A percentile compares a stretch with the other conserved stretches of the same genome.
Conservation (phyloP, 1,140 invertebrate species). For the Physella acuta region DNA sequence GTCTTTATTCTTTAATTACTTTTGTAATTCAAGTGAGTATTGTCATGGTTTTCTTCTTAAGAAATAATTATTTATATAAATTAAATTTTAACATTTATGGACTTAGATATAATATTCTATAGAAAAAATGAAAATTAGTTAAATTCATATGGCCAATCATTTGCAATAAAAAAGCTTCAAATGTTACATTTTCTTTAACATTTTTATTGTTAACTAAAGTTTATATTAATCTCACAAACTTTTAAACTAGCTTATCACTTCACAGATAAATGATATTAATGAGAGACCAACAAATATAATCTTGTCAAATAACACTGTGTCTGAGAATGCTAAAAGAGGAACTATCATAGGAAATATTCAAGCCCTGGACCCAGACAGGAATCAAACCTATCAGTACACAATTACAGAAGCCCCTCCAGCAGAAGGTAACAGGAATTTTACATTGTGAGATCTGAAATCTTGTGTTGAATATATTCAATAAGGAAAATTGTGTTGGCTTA, state of each 20-base stretch:
- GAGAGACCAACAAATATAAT: constrained; percentile 35
- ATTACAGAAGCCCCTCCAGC: constrained; percentile 12
- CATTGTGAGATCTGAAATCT: background rate
- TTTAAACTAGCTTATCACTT: no score
- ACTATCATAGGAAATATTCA: constrained; percentile 29
- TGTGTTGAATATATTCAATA: background rate
- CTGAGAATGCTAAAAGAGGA: constrained; percentile 33
- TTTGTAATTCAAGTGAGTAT: constrained; percentile 34
- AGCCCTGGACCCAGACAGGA: constrained; percentile 35
- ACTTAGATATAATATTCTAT: no score
- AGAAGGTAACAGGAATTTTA: background rate
- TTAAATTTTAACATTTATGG: no score
- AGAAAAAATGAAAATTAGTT: no score
- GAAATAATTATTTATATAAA: no score
- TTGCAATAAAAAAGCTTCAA: no score
- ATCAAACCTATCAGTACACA: constrained; percentile 36
- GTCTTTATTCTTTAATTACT: constrained; percentile 17
- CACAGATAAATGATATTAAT: constrained; percentile 41
- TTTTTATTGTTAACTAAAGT: no score
- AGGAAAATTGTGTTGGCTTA: no score
- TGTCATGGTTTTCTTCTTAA: constrained; percentile 4
- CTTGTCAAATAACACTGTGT: constrained; percentile 28
- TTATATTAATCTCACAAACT: no score
- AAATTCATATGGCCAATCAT: no score
- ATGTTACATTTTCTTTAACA: no score